Evolutionary conservation across 2,888 invertebrate species (phyloP).

Genomic region (Loripinus fragilis): DNA sequence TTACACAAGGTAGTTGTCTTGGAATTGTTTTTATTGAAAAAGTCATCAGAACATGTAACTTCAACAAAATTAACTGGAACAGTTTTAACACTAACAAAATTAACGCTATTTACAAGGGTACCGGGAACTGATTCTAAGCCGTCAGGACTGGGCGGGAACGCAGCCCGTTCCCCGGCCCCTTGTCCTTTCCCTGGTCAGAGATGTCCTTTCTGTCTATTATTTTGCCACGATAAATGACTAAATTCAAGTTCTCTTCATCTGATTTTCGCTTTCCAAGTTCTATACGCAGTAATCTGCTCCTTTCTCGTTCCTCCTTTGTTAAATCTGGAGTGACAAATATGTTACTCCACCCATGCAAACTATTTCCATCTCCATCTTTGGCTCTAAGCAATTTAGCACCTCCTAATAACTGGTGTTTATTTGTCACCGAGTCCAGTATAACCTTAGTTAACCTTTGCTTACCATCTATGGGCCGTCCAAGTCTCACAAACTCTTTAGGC

Average conservation of each 20-base stretch:
- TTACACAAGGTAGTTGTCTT: not conserved
- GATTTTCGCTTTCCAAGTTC: not conserved
- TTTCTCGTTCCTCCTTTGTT: slow-evolving; percentile 17
- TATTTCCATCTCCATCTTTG: slow-evolving; percentile 3
- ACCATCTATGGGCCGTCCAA: not conserved
- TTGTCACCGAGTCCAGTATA: not conserved
- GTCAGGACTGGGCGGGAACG: not conserved
- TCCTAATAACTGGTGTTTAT: slow-evolving; percentile 1
- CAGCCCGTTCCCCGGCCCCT: too few relatives aligned
- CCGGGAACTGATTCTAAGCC: not conserved
- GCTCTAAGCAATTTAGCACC: not conserved
- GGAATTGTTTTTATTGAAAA: not conserved
- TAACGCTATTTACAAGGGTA: not conserved
- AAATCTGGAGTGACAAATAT: slow-evolving; percentile 16
- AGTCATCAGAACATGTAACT: too few relatives aligned
- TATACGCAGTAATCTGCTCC: not conserved
- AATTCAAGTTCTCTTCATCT: not conserved
- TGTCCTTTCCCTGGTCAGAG: not conserved
- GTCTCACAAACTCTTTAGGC: not conserved
- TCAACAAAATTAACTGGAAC: too few relatives aligned
- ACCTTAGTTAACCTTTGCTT: not conserved
- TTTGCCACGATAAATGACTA: slow-evolving; percentile 1
- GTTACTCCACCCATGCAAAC: not conserved
- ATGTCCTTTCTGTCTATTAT: slow-evolving; percentile 12
- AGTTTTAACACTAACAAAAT: not conserved